Conservation (phyloP, 1,140 invertebrate species). For the Drosophila ohnishii region DNA sequence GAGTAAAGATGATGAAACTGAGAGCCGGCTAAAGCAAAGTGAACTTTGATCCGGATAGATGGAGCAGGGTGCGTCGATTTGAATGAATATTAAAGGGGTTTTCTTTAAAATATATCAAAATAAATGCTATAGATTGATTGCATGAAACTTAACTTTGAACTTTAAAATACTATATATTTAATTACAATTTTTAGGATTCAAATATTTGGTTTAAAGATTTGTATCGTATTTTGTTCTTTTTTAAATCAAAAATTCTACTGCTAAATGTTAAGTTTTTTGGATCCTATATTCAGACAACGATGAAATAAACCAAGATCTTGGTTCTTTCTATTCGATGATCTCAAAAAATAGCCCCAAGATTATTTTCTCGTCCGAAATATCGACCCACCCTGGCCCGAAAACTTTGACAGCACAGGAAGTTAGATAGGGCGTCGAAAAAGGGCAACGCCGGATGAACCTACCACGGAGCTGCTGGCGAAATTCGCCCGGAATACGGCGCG, state of each 20-base stretch:
- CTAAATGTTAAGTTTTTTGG: not conserved
- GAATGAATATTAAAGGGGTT: not conserved
- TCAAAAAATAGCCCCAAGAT: not conserved
- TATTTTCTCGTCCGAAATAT: not conserved
- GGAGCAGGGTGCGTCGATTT: slow-evolving; percentile 6
- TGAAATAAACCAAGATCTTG: not conserved
- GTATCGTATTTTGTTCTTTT: too few relatives aligned
- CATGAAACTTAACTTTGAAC: not conserved
- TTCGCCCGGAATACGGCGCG: slow-evolving; percentile 49
- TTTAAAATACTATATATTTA: not conserved
- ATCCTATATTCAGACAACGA: not conserved
- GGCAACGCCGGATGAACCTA: slow-evolving; percentile 39
- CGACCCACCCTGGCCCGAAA: slow-evolving; percentile 15
- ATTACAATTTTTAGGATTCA: not conserved
- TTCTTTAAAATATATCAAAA: not conserved
- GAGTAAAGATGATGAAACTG: slow-evolving; percentile 11
- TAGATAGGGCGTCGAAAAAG: slow-evolving; percentile 3
- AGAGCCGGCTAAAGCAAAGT: slow-evolving; percentile 26
- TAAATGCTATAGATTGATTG: not conserved
- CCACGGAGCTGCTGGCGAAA: slow-evolving; percentile 58
- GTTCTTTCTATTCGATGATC: not conserved
- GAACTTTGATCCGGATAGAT: slow-evolving; percentile 63
- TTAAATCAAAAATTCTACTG: not conserved
- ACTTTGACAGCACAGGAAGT: not conserved
- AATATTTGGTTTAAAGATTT: too few relatives aligned